These are phyloP conservation scores for Heliconius erato DNA, from an alignment of 2,888 invertebrate genomes.

Conservation along the genomic window DNA sequence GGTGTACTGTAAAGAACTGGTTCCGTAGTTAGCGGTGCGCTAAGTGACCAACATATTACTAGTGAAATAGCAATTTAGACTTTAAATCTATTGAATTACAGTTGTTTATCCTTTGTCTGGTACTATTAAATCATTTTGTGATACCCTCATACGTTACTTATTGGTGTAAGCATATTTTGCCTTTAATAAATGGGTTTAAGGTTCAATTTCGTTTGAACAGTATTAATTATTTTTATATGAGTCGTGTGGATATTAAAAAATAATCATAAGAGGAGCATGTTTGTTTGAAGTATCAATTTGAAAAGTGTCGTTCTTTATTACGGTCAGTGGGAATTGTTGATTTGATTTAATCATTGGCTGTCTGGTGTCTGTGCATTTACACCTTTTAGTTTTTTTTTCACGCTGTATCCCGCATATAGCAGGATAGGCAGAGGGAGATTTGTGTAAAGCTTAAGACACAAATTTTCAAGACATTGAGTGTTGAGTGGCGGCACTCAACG, in stretches of 20 bases:
- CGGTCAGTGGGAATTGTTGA: conserved; percentile 33
- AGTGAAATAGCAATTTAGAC: conserved; percentile 50
- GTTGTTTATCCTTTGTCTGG: conserved; percentile 42
- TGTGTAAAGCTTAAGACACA: not conserved
- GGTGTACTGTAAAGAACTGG: conserved; percentile 71
- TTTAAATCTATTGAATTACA: conserved; percentile 48
- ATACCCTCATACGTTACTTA: conserved; percentile 49
- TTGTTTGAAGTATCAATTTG: conserved; percentile 42
- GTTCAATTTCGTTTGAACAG: conserved; percentile 37
- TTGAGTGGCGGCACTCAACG: not conserved
- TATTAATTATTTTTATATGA: conserved; percentile 18
- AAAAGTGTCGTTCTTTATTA: conserved; percentile 33
- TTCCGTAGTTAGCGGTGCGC: conserved; percentile 67
- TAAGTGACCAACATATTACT: conserved; percentile 61
- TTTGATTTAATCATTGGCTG: conserved; percentile 10
- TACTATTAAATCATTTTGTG: conserved; percentile 56
- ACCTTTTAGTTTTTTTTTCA: not conserved
- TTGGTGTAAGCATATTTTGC: conserved; percentile 39
- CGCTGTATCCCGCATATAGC: not conserved
- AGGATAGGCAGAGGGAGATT: not conserved
- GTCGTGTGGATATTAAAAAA: conserved; percentile 41
- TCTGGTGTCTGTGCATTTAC: conserved; percentile 6
- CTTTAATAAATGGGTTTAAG: conserved; percentile 30
- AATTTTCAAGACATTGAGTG: not conserved
- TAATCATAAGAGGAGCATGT: conserved; percentile 39